Evolutionary conservation across 1,140 invertebrate species (phyloP), one percentile per base, ranked within the genome.

Genomic region (Arion vulgaris): DNA sequence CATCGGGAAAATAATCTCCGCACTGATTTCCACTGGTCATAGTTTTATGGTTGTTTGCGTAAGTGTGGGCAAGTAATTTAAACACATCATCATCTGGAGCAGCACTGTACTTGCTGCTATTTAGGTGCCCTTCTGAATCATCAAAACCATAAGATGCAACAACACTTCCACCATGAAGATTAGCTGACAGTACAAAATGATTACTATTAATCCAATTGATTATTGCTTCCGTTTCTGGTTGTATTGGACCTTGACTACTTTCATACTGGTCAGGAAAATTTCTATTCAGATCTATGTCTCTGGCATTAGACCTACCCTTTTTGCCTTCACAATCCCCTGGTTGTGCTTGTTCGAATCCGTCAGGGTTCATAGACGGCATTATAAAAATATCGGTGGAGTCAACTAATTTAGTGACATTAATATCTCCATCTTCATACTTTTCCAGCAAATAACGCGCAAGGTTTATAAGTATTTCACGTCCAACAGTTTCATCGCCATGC

Each of bases 281-380:
- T 88, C 98, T 94, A 92, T 99, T 99, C 0, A 99, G 93, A 92
- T 99, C 98, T 0, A 98, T 93, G 49, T 94, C 89, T 87, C 98
- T 93, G 0, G 95, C 95, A 93, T 99, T 99, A 4, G 89, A 88
- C 86, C 98, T 93, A 23, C 98, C 98, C 45, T 19, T 23, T 13
- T 13, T 34, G 94, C 7, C 0, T 86, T 34, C 49, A 86, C 91
- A 91, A 69, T 89, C 85, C 23, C 86, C 88, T 75, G 88, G 90
- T 38, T 81, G 78, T 49, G 92, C 88, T n/a, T 82, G 93, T 93
- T 99, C 98, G 92, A 98, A 99, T 19, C 98, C 98, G 93, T 99
- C 98, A 0, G 98, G 98, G 93, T 99, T 99, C 96, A 99, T 98
- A 80, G 96, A 96, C 9, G 98, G 98, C 94, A 99, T 94, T 4